Conservation (phyloP, 2,888 invertebrate genomes). For the Pseudococcus viburni region DNA sequence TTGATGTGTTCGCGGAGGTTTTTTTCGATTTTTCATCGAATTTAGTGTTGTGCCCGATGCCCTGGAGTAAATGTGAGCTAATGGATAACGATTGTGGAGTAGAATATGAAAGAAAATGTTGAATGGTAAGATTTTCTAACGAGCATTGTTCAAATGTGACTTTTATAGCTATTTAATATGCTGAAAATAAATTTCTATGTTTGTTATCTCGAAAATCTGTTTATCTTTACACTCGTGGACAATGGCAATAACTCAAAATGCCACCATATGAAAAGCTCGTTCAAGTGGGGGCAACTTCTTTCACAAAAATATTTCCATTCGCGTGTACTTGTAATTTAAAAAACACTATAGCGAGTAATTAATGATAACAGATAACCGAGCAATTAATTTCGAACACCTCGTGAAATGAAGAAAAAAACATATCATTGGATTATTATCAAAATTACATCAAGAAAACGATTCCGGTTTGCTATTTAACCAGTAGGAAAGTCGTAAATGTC, state of each 20-base stretch:
- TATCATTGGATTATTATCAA: conserved; percentile 35
- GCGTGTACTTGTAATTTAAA: background rate
- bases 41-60: too few species aligned
- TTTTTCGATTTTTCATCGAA: background rate
- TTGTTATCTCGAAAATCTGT: too few species aligned
- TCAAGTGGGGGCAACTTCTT: background rate
- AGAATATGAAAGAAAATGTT: background rate
- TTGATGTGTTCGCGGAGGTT: background rate
- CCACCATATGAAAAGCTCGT: background rate
- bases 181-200: too few species aligned
- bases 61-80: background rate
- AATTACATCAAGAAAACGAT: conserved; percentile 25
- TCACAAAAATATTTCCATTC: background rate
- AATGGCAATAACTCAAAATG: background rate
- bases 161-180: too few species aligned
- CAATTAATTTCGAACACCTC: conserved; percentile 46
- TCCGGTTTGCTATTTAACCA: conserved; percentile 35
- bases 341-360: conserved; percentile 6
- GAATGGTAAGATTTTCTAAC: background rate
- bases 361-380: conserved; percentile 4
- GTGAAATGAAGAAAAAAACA: conserved; percentile 21
- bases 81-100: background rate
- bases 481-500: conserved; percentile 35
- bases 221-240: too few species aligned
- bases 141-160: too few species aligned